Evolutionary conservation across 2,797 vertebrate species (phyloP).

Genomic region (Coregonus suidteri): DNA sequence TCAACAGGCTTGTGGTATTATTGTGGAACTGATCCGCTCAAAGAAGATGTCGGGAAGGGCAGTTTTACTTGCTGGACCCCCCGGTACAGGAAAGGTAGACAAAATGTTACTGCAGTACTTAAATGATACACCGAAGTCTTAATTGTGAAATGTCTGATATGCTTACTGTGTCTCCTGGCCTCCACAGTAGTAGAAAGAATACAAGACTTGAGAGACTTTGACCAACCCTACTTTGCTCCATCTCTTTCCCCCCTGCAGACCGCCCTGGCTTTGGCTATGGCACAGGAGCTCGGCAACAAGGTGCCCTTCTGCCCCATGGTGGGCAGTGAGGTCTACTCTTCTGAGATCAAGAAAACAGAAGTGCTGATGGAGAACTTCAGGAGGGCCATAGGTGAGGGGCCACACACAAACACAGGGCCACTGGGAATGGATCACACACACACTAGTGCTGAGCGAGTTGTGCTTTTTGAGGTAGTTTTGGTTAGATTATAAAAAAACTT

Average conservation of each 20-base stretch:
- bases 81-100: constrained; percentile 95
- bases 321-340: constrained; percentile 97
- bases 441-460: too few relatives aligned
- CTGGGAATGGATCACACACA: neutral
- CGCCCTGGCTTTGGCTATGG: constrained; percentile 92
- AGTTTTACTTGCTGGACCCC: constrained; percentile 91
- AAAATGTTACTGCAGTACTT: neutral
- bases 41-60: constrained; percentile 99
- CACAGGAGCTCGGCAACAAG: constrained; percentile 96
- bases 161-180: neutral
- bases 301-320: constrained; percentile 99
- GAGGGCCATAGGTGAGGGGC: constrained; percentile 90
- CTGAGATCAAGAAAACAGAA: constrained; percentile 99
- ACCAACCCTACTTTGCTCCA: constrained; percentile 6
- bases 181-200: constrained; percentile 3
- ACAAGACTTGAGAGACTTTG: neutral
- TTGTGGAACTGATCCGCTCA: constrained; percentile 94
- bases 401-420: neutral
- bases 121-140: neutral
- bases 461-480: too few relatives aligned
- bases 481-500: too few relatives aligned
- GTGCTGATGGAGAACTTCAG: constrained; percentile 99
- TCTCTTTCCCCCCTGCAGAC: constrained; percentile 74
- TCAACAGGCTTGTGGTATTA: constrained; percentile 92
- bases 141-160: neutral